Conservation (phyloP, 2,113 vertebrate genomes). For the Podarcis raffonei region DNA sequence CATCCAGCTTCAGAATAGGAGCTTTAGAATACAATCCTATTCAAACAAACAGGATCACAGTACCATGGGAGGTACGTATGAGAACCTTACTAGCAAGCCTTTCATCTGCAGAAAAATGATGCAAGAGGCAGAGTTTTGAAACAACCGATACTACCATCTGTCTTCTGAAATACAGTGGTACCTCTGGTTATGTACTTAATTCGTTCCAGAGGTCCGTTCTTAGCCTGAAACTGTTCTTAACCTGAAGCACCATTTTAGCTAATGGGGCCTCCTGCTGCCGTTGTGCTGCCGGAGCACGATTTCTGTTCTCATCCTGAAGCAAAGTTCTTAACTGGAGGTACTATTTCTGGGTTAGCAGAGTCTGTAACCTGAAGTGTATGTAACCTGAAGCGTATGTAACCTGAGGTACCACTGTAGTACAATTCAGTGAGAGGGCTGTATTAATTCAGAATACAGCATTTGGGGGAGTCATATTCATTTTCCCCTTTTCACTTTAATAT, state of each 20-base stretch:
- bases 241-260: too few relatives aligned
- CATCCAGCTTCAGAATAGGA: background rate
- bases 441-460: background rate
- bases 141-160: background rate
- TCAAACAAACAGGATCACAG: background rate
- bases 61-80: background rate
- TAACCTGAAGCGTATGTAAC: too few relatives aligned
- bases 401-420: background rate
- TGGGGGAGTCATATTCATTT: background rate
- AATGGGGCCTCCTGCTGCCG: too few relatives aligned
- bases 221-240: too few relatives aligned
- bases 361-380: too few relatives aligned
- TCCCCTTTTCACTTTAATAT: background rate
- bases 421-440: background rate
- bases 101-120: background rate
- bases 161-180: background rate
- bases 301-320: too few relatives aligned
- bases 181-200: too few relatives aligned
- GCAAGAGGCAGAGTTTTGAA: background rate
- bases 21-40: background rate
- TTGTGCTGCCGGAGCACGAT: rapidly evolving
- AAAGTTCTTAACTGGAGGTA: too few relatives aligned
- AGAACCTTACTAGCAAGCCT: background rate
- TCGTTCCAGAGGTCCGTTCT: too few relatives aligned
- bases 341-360: too few relatives aligned